Evolutionary conservation across 53 echinoderm and acorn worm genomes (phyloP).

Genomic region (Pentamera pediparva): DNA sequence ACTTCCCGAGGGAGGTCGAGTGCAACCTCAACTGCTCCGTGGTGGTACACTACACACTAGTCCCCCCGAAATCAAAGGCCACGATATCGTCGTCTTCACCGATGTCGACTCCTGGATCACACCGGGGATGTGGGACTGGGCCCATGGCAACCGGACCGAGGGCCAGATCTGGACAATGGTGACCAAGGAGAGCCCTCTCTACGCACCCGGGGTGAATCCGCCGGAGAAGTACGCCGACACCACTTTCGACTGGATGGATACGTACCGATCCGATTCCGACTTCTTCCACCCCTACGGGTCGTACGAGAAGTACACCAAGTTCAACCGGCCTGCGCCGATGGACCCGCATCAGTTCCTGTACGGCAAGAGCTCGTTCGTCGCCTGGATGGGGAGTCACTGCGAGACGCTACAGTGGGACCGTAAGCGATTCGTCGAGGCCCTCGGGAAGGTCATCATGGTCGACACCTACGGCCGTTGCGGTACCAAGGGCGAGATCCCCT

Average conservation of each 20-base stretch:
- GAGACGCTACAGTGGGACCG: slow-evolving; percentile 32
- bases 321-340: neutral
- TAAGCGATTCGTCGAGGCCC: neutral
- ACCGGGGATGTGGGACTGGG: slow-evolving; percentile 13
- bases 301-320: neutral
- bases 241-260: slow-evolving; percentile 25
- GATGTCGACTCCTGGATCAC: slow-evolving; percentile 10
- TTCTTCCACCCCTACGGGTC: slow-evolving; percentile 14
- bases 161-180: slow-evolving; percentile 27
- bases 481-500: neutral
- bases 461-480: slow-evolving; percentile 23
- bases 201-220: slow-evolving; percentile 20
- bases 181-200: slow-evolving; percentile 21
- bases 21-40: slow-evolving; percentile 1
- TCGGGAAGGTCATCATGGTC: neutral
- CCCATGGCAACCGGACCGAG: neutral
- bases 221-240: slow-evolving; percentile 3
- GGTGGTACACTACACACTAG: neutral
- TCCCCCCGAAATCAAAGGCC: neutral
- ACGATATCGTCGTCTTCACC: slow-evolving; percentile 16
- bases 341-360: neutral
- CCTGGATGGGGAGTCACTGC: slow-evolving; percentile 29
- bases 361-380: neutral
- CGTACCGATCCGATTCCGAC: neutral
- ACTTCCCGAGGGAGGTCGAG: neutral